Base-by-base conservation (phyloP, 2,888 invertebrate genomes). In the Campoplex nolae region DNA sequence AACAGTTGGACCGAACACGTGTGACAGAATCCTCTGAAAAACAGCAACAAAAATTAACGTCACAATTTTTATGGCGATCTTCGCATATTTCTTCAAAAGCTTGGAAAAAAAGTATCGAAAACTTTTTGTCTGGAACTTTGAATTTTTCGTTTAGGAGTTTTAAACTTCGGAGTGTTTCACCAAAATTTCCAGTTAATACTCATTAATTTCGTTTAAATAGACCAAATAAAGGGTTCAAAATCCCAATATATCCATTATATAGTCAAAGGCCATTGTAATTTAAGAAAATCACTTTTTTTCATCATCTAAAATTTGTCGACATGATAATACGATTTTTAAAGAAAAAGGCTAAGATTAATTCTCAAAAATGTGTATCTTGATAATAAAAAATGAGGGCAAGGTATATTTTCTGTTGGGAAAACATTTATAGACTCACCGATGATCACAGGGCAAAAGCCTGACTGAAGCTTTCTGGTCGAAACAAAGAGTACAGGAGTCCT, bases 401-500 rank as follows among this genome's bases (percentile, higher is more conserved):
- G 23, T 32, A 16, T 7, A 42, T n/a, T 42, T 68, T 68, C 11
- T 0, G 32, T 7, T 45, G 1, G 13, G 51, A 38, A 6, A 58
- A 13, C n/a, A 13, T 67, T 62, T 2, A 87, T 38, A 4, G 38
- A 38, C 85, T 95, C 95, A 98, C 98, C 96, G 96, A 94, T 99
- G 99, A 88, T 96, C 96, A 94, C 99, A 98, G 0, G 98, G 98
- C 90, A 96, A 94, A 62, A 98, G 95, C 88, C 96, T 95, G 35
- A 97, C 97, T 84, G 96, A 96, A 0, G 98, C 98, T 89, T 96
- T 96, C 88, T 96, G 96, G 94, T 98, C 98, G 94, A 97, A 98
- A 95, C 99, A 99, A 76, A 99, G 95, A 0, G 97, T 97, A 95
- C 98, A 99, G 16, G 97, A 97, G 93, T 98, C 97, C 91, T 98